A percentile compares a stretch with the other conserved stretches of the same genome.
Evolutionary conservation across 2,113 vertebrate genomes (phyloP).

Genomic region (Notiomystis cincta): DNA sequence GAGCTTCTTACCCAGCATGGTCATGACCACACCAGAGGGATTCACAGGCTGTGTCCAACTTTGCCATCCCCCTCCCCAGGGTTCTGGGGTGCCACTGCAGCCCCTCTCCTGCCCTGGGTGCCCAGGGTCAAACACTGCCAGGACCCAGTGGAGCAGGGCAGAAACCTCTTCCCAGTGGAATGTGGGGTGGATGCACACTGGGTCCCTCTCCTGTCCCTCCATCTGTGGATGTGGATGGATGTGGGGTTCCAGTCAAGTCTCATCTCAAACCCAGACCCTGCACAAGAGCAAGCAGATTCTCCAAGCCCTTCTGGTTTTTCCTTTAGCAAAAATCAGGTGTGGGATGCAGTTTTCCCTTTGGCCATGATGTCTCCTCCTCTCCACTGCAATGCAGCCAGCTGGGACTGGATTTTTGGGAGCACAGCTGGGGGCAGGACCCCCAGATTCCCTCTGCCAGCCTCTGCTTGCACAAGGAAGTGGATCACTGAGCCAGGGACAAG

Average conservation of each 20-base stretch:
- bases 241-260: not conserved
- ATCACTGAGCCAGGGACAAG: not conserved
- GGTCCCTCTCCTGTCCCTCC: too few relatives aligned
- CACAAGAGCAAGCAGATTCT: not conserved
- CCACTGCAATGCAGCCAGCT: not conserved
- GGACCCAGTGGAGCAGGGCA: not conserved
- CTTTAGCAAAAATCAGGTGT: not conserved
- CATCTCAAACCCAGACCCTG: not conserved
- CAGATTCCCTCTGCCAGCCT: not conserved
- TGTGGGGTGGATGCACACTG: not conserved
- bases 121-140: not conserved
- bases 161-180: not conserved
- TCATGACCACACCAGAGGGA: accelerated
- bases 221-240: not conserved
- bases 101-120: not conserved
- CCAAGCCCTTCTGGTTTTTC: not conserved
- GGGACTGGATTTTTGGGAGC: not conserved
- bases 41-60: not conserved
- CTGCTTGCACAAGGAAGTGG: not conserved
- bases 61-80: not conserved
- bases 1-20: accelerated
- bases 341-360: not conserved
- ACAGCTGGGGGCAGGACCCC: not conserved
- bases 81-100: too few relatives aligned
- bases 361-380: not conserved